Percentiles rank a stretch among this genome's conserved stretches.
These are phyloP conservation scores for Pemphredon lugubris DNA, from an alignment of 2,888 invertebrate species.

Conservation along the genomic window DNA sequence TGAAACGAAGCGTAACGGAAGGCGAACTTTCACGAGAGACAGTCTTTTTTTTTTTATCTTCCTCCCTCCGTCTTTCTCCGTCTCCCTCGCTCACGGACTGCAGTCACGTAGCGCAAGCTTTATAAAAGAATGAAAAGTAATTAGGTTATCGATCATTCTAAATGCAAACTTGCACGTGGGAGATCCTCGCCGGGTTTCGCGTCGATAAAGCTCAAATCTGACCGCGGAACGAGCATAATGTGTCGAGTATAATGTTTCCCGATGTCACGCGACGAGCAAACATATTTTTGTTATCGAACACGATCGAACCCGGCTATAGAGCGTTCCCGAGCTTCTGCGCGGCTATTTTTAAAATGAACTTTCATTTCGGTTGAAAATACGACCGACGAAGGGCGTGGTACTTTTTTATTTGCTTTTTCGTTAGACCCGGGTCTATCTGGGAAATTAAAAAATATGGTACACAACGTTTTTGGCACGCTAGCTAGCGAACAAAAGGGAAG, in stretches of 20 bases:
- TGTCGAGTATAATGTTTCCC: too few relatives aligned
- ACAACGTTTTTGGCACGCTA: neutral
- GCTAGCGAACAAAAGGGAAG: too few relatives aligned
- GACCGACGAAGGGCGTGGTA: neutral
- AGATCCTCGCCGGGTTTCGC: neutral
- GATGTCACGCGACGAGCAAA: too few relatives aligned
- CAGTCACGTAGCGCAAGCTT: neutral
- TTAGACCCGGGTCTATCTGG: neutral
- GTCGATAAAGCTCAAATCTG: slow-evolving; percentile 1
- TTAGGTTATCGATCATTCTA: slow-evolving; percentile 3
- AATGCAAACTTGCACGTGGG: slow-evolving; percentile 2
- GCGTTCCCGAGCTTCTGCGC: too few relatives aligned
- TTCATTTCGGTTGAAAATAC: neutral
- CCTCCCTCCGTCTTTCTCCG: neutral
- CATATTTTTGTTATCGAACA: too few relatives aligned
- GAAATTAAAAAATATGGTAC: neutral
- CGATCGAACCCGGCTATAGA: too few relatives aligned
- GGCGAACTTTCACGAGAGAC: too few relatives aligned
- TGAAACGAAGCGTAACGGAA: too few relatives aligned
- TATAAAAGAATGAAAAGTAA: neutral
- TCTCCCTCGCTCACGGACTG: neutral
- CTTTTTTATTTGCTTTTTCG: slow-evolving; percentile 12
- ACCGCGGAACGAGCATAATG: neutral
- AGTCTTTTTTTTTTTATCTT: too few relatives aligned
- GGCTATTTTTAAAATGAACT: neutral